Evolutionary conservation across 92 coral and sea anemone species (phyloP).

Genomic region (Diadumene lineata): DNA sequence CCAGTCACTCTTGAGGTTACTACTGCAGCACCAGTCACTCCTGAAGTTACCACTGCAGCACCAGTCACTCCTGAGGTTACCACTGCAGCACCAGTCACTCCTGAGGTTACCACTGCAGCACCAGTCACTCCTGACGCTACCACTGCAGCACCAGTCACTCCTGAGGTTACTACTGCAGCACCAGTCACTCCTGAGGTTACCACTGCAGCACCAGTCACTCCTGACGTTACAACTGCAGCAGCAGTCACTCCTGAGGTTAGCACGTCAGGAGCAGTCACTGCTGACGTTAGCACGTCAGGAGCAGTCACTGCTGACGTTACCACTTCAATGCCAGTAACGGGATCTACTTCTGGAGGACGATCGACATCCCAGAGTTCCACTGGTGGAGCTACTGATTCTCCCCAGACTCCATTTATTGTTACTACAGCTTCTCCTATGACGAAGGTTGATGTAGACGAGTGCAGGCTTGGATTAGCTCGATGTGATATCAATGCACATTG

Average conservation of each 20-base stretch:
- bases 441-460: constrained; percentile 39
- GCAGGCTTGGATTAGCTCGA: constrained; percentile 40
- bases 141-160: not conserved
- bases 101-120: too few relatives aligned
- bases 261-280: not conserved
- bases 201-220: not conserved
- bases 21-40: too few relatives aligned
- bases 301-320: not conserved
- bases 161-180: not conserved
- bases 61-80: too few relatives aligned
- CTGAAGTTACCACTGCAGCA: too few relatives aligned
- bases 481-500: constrained; percentile 65
- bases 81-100: too few relatives aligned
- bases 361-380: too few relatives aligned
- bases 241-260: not conserved
- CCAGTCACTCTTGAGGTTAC: too few relatives aligned
- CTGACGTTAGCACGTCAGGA: not conserved
- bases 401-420: not conserved
- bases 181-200: not conserved
- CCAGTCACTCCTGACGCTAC: too few relatives aligned
- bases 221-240: constrained; percentile 14
- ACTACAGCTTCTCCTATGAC: not conserved
- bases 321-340: not conserved
- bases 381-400: too few relatives aligned
- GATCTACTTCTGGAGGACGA: too few relatives aligned